phyloP scores from a whole-genome alignment of 64 coral and sea anemone species.

The Pocillopora damicornis region DNA sequence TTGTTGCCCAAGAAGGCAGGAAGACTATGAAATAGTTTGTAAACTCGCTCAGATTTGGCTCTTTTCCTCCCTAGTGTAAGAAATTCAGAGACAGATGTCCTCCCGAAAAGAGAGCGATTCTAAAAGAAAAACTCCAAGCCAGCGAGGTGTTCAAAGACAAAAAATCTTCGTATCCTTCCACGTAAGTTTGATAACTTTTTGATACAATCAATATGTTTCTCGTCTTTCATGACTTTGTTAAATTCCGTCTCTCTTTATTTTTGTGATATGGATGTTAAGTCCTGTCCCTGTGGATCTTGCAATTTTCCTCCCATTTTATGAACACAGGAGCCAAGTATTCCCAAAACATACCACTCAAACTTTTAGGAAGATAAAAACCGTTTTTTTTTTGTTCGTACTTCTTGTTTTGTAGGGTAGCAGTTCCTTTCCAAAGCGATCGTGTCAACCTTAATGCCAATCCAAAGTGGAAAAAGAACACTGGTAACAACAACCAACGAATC shows the following conservation, averaged over 20 bases:
- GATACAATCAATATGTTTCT: background rate
- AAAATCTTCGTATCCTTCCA: constrained; percentile 66
- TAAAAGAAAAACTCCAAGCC: constrained; percentile 82
- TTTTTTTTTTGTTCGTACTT: too few species aligned
- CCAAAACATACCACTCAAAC: background rate
- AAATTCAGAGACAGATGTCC: constrained; percentile 62
- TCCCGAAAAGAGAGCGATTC: constrained; percentile 39
- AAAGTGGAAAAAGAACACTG: constrained; percentile 72
- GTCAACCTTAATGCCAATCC: constrained; percentile 63
- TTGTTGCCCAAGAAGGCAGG: too few species aligned
- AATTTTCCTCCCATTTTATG: too few species aligned
- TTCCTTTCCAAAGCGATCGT: constrained; percentile 77
- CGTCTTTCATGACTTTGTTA: background rate
- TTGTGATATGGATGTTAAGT: too few species aligned
- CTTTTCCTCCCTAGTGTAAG: constrained; percentile 53
- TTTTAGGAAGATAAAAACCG: background rate
- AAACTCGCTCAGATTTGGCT: background rate
- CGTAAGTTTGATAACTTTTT: constrained; percentile 11
- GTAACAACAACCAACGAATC: constrained; percentile 46
- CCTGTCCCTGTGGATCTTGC: too few species aligned
- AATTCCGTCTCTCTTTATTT: background rate
- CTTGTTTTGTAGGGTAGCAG: constrained; percentile 38
- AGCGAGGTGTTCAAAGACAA: constrained; percentile 90
- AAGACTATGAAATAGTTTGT: background rate
- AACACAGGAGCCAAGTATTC: too few species aligned